These are phyloP conservation scores for Myanophis thanlyinensis DNA, from an alignment of 2,113 vertebrate genomes.

Conservation along the genomic window DNA sequence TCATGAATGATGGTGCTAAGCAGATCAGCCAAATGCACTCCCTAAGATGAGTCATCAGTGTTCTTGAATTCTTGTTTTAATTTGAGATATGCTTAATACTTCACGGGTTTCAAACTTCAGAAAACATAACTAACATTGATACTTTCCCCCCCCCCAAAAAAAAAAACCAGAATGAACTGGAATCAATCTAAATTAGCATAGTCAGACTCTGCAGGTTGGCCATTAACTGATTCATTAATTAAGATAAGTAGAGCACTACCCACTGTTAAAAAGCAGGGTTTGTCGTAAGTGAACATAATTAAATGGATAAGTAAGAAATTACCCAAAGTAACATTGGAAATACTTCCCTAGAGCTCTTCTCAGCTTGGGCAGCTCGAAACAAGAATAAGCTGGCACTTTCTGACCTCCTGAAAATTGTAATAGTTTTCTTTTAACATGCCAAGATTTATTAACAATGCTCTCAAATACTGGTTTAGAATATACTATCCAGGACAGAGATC, in stretches of 20 bases:
- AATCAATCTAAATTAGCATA: conserved; percentile 48
- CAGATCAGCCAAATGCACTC: not conserved
- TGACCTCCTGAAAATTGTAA: conserved; percentile 3
- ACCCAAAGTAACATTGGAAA: conserved; percentile 38
- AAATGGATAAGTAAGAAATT: conserved; percentile 57
- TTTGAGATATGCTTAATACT: not conserved
- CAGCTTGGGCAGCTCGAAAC: conserved; percentile 33
- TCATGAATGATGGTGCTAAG: not conserved
- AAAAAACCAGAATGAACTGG: conserved; percentile 31
- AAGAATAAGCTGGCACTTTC: conserved; percentile 21
- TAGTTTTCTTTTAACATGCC: conserved; percentile 28
- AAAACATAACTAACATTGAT: conserved; percentile 24
- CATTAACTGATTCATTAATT: conserved; percentile 65
- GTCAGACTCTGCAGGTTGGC: conserved; percentile 56
- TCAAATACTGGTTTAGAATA: conserved; percentile 1
- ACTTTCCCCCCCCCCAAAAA: not conserved
- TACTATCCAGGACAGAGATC: not conserved
- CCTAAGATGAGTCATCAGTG: not conserved
- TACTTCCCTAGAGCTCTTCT: conserved; percentile 30
- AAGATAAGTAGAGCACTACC: conserved; percentile 51
- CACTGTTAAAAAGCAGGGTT: conserved; percentile 45
- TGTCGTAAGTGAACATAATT: conserved; percentile 56
- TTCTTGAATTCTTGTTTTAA: not conserved
- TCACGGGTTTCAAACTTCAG: accelerated
- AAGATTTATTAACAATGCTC: not conserved